Conservation (phyloP, 2,797 vertebrate genomes). For the Hypotaenidia okinawae region DNA sequence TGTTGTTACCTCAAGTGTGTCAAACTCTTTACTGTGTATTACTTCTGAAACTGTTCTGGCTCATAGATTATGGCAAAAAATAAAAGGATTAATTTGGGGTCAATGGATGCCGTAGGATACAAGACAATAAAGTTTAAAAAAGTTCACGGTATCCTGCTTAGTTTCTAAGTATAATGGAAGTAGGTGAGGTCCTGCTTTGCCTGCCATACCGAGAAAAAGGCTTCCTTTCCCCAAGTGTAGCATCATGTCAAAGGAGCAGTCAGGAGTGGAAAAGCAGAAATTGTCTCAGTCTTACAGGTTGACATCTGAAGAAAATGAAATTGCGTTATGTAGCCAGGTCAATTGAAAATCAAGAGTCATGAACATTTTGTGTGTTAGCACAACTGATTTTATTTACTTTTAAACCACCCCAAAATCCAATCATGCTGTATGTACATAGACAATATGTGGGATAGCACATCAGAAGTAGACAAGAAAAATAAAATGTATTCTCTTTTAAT, state of each 20-base stretch:
- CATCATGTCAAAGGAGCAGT: not conserved
- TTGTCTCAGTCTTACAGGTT: not conserved
- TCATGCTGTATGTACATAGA: conserved; percentile 49
- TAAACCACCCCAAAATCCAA: conserved; percentile 16
- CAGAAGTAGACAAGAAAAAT: not conserved
- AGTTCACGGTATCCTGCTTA: not conserved
- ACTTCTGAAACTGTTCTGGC: not conserved
- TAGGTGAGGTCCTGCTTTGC: not conserved
- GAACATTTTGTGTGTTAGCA: not conserved
- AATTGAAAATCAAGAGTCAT: not conserved
- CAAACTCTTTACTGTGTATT: not conserved
- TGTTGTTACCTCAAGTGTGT: not conserved
- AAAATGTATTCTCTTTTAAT: not conserved
- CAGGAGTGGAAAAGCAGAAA: not conserved
- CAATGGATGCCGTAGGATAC: not conserved
- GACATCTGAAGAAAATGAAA: not conserved
- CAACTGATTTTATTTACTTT: conserved; percentile 62
- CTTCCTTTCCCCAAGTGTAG: not conserved
- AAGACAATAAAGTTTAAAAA: not conserved
- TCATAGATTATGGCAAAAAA: not conserved
- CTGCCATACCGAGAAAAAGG: not conserved
- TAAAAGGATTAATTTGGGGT: not conserved
- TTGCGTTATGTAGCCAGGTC: not conserved
- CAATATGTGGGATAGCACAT: not conserved
- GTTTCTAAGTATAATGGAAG: not conserved